These are phyloP conservation scores for Drosophila busckii DNA, from an alignment of 1,140 invertebrate species.

Conservation along the genomic window DNA sequence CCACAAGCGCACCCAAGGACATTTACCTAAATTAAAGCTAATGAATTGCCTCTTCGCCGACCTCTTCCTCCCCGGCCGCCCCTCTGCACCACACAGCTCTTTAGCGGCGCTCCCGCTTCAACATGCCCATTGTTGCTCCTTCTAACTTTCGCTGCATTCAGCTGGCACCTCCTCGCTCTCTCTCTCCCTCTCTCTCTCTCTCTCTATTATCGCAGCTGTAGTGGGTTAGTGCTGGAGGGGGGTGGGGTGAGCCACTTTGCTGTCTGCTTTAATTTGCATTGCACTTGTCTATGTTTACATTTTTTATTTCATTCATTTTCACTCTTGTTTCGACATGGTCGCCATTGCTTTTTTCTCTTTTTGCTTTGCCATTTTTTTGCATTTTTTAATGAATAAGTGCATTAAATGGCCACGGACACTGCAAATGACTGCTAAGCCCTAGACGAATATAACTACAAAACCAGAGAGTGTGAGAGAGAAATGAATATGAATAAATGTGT, in stretches of 20 bases:
- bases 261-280: slow-evolving; percentile 76
- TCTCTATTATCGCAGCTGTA: slow-evolving; percentile 1
- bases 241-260: slow-evolving; percentile 74
- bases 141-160: slow-evolving; percentile 33
- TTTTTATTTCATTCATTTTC: slow-evolving; percentile 75
- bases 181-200: not conserved
- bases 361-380: slow-evolving; percentile 11
- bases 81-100: not conserved
- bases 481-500: slow-evolving; percentile 42
- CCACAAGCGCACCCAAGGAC: slow-evolving; percentile 74
- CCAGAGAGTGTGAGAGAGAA: not conserved
- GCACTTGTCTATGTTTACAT: slow-evolving; percentile 76
- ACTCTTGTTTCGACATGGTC: slow-evolving; percentile 57
- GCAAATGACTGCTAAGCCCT: slow-evolving; percentile 56
- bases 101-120: not conserved
- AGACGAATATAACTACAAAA: slow-evolving; percentile 29
- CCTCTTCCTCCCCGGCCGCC: not conserved
- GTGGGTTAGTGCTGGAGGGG: slow-evolving; percentile 21
- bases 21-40: slow-evolving; percentile 78
- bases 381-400: slow-evolving; percentile 75
- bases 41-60: slow-evolving; percentile 70
- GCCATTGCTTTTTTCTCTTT: slow-evolving; percentile 15
- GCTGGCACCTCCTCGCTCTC: not conserved
- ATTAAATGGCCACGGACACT: slow-evolving; percentile 61
- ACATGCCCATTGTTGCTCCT: slow-evolving; percentile 19